A percentile compares a stretch with the other conserved stretches of the same genome.
Conservation (phyloP, 2,797 vertebrate genomes). For the Micrastur ruficollis region DNA sequence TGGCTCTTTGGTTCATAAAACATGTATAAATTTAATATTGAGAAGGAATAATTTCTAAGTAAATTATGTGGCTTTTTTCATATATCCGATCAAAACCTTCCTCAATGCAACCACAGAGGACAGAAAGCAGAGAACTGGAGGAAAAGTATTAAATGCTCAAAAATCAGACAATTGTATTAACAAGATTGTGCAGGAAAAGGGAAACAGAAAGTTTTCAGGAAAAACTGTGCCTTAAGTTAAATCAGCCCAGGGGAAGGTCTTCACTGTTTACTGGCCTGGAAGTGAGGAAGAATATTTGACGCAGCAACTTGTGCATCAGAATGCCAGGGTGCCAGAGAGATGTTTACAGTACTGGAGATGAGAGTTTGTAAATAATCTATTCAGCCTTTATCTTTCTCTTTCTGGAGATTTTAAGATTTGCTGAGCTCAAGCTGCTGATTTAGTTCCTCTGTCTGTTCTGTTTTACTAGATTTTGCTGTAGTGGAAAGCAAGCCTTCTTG, state of each 20-base stretch:
- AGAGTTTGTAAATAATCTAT: slow-evolving; percentile 3
- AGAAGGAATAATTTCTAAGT: not conserved
- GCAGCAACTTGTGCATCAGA: slow-evolving; percentile 61
- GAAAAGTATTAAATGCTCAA: not conserved
- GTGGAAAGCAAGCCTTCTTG: not conserved
- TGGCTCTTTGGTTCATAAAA: not conserved
- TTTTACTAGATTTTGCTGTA: not conserved
- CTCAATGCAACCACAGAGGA: not conserved
- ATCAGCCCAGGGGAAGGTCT: slow-evolving; percentile 42
- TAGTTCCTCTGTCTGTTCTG: not conserved
- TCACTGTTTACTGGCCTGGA: slow-evolving; percentile 39
- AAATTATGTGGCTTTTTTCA: not conserved
- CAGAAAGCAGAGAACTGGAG: not conserved
- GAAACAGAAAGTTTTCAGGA: not conserved
- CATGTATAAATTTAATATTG: not conserved
- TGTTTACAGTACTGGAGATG: not conserved
- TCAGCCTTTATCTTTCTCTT: not conserved
- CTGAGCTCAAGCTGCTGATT: not conserved
- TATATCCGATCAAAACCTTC: not conserved
- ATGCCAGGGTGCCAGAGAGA: slow-evolving; percentile 23
- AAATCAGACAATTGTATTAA: not conserved
- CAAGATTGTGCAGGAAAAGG: not conserved
- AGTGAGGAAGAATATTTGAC: slow-evolving; percentile 53
- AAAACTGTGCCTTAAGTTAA: slow-evolving; percentile 41
- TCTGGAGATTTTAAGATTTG: not conserved